Conservation (phyloP, 1,140 invertebrate species). For the Pseudomyrmex sp. region DNA sequence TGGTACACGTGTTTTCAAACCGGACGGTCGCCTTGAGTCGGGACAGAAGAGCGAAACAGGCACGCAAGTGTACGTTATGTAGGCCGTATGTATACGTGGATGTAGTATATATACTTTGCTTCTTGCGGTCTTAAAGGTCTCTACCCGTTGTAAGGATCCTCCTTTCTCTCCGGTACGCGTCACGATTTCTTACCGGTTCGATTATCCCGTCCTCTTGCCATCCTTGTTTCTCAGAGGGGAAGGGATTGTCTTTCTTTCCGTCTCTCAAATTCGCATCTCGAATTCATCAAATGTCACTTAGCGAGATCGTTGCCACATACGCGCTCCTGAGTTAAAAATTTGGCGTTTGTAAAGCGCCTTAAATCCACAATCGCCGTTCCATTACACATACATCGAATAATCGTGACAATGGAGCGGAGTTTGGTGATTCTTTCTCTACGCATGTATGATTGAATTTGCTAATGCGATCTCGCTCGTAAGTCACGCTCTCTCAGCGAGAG, state of each 20-base stretch:
- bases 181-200: conserved; percentile 75
- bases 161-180: conserved; percentile 78
- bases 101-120: conserved; percentile 71
- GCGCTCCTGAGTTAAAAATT: background rate
- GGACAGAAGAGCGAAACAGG: conserved; percentile 65
- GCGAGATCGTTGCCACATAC: conserved; percentile 1
- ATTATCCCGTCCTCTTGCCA: conserved; percentile 65
- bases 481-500: conserved; percentile 27
- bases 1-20: background rate
- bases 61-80: conserved; percentile 58
- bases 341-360: conserved; percentile 17
- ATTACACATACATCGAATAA: background rate
- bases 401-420: background rate
- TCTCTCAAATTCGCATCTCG: conserved; percentile 15
- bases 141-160: conserved; percentile 74
- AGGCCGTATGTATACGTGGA: conserved; percentile 59
- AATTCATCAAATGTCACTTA: conserved; percentile 26
- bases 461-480: conserved; percentile 29
- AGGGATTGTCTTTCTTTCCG: background rate
- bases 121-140: conserved; percentile 78
- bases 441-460: conserved; percentile 43
- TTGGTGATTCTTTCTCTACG: background rate
- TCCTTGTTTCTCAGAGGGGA: conserved; percentile 37
- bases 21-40: conserved; percentile 50
- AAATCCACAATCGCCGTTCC: background rate